A percentile compares a stretch with the other conserved stretches of the same genome.
Conservation (phyloP, 2,888 invertebrate species). For the Acholoe squamosa region DNA sequence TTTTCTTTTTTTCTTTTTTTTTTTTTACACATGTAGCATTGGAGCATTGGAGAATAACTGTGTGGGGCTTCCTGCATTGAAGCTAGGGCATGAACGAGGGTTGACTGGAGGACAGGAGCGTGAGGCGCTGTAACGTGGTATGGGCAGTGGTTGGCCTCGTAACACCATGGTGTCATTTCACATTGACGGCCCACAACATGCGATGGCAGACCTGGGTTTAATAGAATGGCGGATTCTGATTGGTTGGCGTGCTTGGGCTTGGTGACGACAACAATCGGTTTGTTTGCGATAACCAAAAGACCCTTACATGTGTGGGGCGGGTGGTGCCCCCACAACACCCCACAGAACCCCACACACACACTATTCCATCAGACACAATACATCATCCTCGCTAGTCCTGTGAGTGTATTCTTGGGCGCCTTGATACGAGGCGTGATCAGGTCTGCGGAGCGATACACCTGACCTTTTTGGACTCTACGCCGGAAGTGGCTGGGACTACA, state of each 20-base stretch:
- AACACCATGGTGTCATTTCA: not conserved
- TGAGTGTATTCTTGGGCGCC: not conserved
- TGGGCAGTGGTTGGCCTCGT: not conserved
- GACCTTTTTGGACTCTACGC: not conserved
- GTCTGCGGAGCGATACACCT: conserved; percentile 10
- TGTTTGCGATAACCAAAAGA: conserved; percentile 53
- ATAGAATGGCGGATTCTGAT: conserved; percentile 10
- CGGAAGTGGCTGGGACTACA: not conserved
- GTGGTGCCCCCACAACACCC: not conserved
- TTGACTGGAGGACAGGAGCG: no score
- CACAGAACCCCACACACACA: not conserved
- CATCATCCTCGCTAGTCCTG: not conserved
- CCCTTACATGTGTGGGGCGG: not conserved
- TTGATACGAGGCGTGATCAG: conserved; percentile 27
- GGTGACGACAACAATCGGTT: conserved; percentile 58
- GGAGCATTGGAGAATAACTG: no score
- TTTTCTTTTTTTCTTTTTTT: no score
- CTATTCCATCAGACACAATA: not conserved
- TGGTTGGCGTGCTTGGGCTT: conserved; percentile 41
- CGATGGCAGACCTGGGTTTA: conserved; percentile 28
- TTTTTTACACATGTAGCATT: no score
- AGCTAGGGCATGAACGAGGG: no score
- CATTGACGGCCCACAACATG: not conserved
- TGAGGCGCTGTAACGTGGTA: not conserved
- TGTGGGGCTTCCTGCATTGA: no score